Percentiles rank a stretch among this genome's conserved stretches.
phyloP scores from a whole-genome alignment of 37 sponge, comb jelly and placozoan species.

The Chondrosia reniformis region DNA sequence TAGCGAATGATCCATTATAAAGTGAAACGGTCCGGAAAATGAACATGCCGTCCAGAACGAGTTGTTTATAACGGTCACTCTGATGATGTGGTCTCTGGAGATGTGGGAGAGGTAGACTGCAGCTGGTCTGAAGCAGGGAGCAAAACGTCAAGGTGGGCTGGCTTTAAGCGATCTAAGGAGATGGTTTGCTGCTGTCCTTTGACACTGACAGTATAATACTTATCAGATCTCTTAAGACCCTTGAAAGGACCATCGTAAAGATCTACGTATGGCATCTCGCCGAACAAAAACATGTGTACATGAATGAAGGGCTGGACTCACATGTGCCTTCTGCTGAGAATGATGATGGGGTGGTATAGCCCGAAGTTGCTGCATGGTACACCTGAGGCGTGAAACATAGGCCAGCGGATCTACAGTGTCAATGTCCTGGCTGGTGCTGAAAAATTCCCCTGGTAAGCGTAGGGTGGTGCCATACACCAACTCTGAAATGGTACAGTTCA shows the following conservation, averaged over 20 bases:
- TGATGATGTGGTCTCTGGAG: too few relatives aligned
- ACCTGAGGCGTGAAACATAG: slow-evolving; percentile 17
- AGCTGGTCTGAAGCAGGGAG: too few relatives aligned
- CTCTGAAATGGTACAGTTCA: slow-evolving; percentile 18
- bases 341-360: not conserved
- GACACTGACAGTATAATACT: slow-evolving; percentile 16
- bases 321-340: not conserved
- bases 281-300: slow-evolving; percentile 39
- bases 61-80: too few relatives aligned
- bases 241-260: slow-evolving; percentile 50
- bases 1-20: too few relatives aligned
- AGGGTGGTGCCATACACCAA: slow-evolving; percentile 21
- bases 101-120: too few relatives aligned
- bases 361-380: not conserved
- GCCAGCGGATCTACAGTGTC: slow-evolving; percentile 5
- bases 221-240: slow-evolving; percentile 11
- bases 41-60: too few relatives aligned
- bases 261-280: slow-evolving; percentile 24
- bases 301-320: not conserved
- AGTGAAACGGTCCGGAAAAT: too few relatives aligned
- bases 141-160: slow-evolving; percentile 11
- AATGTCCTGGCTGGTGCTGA: not conserved
- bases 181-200: slow-evolving; percentile 20
- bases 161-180: slow-evolving; percentile 14
- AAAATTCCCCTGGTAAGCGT: slow-evolving; percentile 11